Evolutionary conservation across 2,888 invertebrate genomes (phyloP).

Genomic region (Aleiodes alternator): DNA sequence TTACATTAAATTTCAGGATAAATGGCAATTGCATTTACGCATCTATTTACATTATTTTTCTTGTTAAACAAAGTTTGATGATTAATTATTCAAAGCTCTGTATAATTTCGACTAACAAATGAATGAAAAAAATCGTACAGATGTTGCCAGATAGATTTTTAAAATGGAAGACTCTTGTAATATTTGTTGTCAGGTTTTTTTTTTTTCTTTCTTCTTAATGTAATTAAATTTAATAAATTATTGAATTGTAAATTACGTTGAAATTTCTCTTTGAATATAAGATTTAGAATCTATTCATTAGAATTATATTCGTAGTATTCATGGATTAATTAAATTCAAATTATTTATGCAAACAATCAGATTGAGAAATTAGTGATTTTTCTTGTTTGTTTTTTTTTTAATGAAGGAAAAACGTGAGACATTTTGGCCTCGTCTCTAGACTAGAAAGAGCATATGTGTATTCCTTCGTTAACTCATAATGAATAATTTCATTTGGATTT

Average conservation of each 20-base stretch:
- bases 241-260: background rate
- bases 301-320: background rate
- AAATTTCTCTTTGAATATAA: background rate
- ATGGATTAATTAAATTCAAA: background rate
- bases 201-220: background rate
- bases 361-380: background rate
- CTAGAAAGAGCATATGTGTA: conserved; percentile 67
- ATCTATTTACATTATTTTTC: conserved; percentile 15
- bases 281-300: background rate
- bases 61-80: background rate
- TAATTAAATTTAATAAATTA: background rate
- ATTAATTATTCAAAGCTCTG: conserved; percentile 13
- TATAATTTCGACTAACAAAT: background rate
- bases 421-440: conserved; percentile 68
- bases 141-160: background rate
- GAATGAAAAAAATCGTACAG: background rate
- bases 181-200: conserved; percentile 62
- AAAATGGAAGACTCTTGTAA: conserved; percentile 68
- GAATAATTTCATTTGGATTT: background rate
- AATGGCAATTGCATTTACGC: conserved; percentile 31
- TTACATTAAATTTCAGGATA: conserved; percentile 6
- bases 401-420: conserved; percentile 53
- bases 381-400: background rate
- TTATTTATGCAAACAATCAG: background rate
- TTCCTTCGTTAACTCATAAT: background rate